Conservation (phyloP, 2,113 vertebrate genomes). For the Myotis yumanensis region DNA sequence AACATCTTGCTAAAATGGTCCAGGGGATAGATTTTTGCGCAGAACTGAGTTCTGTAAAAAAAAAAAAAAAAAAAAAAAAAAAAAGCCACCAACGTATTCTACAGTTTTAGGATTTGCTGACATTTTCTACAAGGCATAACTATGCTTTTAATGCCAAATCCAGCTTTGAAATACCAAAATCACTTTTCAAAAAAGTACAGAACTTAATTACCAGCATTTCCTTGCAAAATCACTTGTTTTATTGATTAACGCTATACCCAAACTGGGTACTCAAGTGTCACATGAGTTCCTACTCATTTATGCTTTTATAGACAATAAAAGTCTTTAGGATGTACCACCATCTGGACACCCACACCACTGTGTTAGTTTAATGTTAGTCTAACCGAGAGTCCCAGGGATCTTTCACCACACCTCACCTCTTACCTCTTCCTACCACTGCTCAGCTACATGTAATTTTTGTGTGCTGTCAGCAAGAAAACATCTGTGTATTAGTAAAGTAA, state of each 20-base stretch:
- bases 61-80: background rate
- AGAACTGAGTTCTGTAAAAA: slow-evolving; percentile 15
- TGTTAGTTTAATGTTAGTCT: background rate
- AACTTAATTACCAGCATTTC: background rate
- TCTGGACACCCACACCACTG: background rate
- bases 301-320: too few relatives aligned
- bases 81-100: slow-evolving; percentile 35
- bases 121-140: slow-evolving; percentile 49
- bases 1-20: slow-evolving; percentile 47
- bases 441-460: background rate
- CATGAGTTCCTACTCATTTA: too few relatives aligned
- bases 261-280: too few relatives aligned
- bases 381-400: background rate
- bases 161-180: slow-evolving; percentile 57
- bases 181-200: slow-evolving; percentile 48
- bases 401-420: background rate
- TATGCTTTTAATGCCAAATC: slow-evolving; percentile 35
- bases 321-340: background rate
- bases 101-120: slow-evolving; percentile 53
- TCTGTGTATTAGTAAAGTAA: background rate
- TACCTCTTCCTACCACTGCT: background rate
- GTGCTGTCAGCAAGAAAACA: background rate
- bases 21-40: slow-evolving; percentile 13
- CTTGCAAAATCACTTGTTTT: background rate
- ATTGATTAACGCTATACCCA: background rate